Base-by-base conservation (phyloP, 2,113 vertebrate species). In the Leucopsar rothschildi region DNA sequence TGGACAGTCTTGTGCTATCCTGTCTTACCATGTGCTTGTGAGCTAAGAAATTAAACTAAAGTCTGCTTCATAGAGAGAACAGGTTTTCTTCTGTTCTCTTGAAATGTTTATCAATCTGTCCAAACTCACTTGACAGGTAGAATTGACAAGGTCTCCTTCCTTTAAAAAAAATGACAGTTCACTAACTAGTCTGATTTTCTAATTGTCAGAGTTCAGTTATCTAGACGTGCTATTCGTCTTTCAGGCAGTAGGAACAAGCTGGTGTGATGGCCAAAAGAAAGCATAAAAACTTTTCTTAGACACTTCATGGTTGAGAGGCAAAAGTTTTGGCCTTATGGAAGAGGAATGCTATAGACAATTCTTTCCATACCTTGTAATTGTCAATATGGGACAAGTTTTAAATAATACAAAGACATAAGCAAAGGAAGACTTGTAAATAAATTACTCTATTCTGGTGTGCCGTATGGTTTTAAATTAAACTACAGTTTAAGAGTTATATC, bases 51-150 rank as follows among this genome's bases (percentile, higher is more conserved):
- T 65, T 19, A 52, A 61, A 40, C 0, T 0, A 39, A 88, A 91
- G n/a, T 68, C 77, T 86, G 61, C 37, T 75, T n/a, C 1, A 0
- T 37, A 59, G 52, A 66, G 47, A 47, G 56, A 94, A 87, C 37
- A 61, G 18, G 37, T 89, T 93, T 93, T 64, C 44, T 64, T 87
- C 45, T 86, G 35, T 40, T 90, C 66, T 50, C 44, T 64, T 79
- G 45, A 75, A 82, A 82, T 75, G 25, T 91, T 86, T 70, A 75
- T 75, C 81, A 92, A 12, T 92, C 91, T 95, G 91, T 70, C 83
- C 83, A 84, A 89, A 79, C 49, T 93, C 40, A 50, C 21, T 87
- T 92, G 92, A 79, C 93, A 91, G 86, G 89, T 96, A 91, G 53
- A 91, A 93, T 15, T 87, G 95, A 89, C 86, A 95, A 64, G 83